Evolutionary conservation across 2,113 vertebrate genomes (phyloP).

Genomic region (Callopanchax toddi): DNA sequence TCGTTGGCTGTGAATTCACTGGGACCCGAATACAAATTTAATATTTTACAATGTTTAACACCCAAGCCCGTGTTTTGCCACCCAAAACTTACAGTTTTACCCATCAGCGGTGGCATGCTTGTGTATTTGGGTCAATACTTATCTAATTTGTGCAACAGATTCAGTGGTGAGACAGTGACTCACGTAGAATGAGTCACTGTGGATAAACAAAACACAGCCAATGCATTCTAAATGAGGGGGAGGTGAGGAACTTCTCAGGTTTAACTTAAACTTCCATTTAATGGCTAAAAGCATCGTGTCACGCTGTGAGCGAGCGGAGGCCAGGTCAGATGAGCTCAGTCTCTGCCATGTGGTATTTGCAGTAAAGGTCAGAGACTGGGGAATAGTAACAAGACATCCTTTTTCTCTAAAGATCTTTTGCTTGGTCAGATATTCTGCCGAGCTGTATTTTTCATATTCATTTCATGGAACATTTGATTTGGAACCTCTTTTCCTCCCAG

Average conservation of each 20-base stretch:
- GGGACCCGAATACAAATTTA: constrained; percentile 29
- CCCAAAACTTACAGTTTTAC: constrained; percentile 18
- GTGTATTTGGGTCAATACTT: constrained; percentile 30
- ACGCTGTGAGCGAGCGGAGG: constrained; percentile 40
- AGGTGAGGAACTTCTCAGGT: constrained; percentile 39
- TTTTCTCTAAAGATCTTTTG: constrained; percentile 59
- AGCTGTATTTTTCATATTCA: constrained; percentile 74
- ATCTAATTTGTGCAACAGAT: constrained; percentile 64
- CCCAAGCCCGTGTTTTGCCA: constrained; percentile 33
- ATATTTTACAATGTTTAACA: constrained; percentile 42
- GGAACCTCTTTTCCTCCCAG: constrained; percentile 57
- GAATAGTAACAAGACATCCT: constrained; percentile 51
- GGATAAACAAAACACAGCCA: constrained; percentile 61
- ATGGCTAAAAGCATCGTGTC: constrained; percentile 36
- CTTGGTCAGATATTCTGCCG: constrained; percentile 54
- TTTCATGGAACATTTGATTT: constrained; percentile 81
- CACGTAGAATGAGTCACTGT: constrained; percentile 62
- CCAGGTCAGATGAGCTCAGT: constrained; percentile 39
- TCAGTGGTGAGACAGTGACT: constrained; percentile 53
- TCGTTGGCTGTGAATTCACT: constrained; percentile 33
- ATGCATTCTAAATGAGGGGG: constrained; percentile 61
- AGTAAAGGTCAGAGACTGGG: constrained; percentile 68
- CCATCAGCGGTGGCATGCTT: constrained; percentile 9
- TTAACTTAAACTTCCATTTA: constrained; percentile 65
- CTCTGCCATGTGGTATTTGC: constrained; percentile 48